Percentiles rank a stretch among this genome's conserved stretches.
Evolutionary conservation across 2,888 invertebrate genomes (phyloP).

Genomic region (Colletes collaris): DNA sequence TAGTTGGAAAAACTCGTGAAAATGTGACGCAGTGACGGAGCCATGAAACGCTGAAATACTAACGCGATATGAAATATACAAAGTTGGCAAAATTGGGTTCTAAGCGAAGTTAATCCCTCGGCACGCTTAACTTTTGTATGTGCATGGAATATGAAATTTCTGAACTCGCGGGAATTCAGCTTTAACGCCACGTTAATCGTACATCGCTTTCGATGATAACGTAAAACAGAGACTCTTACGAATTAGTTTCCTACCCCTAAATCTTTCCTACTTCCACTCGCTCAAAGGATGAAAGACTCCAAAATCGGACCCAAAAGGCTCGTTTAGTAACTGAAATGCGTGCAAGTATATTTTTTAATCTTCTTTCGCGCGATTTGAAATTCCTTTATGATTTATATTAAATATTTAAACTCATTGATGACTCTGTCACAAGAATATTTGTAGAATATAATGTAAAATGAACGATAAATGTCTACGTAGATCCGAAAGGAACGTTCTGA

Average conservation of each 20-base stretch:
- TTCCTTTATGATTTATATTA: no score
- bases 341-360: no score
- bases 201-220: constrained; percentile 46
- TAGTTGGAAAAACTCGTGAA: constrained; percentile 27
- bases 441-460: no score
- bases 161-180: constrained; percentile 46
- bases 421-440: no score
- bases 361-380: no score
- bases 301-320: no score
- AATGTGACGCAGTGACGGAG: constrained; percentile 35
- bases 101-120: constrained; percentile 54
- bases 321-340: no score
- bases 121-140: constrained; percentile 50
- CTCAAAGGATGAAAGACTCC: not conserved
- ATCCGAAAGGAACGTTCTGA: no score
- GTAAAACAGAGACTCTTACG: constrained; percentile 6
- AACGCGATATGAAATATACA: constrained; percentile 48
- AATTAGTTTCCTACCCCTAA: not conserved
- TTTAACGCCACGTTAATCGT: constrained; percentile 52
- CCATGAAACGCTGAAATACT: constrained; percentile 17
- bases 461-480: no score
- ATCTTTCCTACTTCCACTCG: not conserved
- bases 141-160: constrained; percentile 51
- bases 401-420: no score
- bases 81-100: constrained; percentile 58